Percentiles rank a stretch among this genome's conserved stretches.
These are phyloP conservation scores for Centropus unirufus DNA, from an alignment of 2,113 vertebrate genomes.

Conservation along the genomic window DNA sequence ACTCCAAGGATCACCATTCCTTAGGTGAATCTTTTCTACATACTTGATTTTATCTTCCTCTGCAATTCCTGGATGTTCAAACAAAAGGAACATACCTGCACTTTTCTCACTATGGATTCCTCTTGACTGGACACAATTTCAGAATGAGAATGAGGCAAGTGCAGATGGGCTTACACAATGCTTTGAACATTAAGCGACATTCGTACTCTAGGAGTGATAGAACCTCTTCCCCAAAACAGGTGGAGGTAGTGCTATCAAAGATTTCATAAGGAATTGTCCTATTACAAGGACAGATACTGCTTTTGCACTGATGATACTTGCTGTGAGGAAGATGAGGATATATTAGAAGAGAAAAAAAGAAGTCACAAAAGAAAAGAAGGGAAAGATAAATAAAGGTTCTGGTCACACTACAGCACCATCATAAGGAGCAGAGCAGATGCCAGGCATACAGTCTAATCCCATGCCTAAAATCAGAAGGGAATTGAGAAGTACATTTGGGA, in stretches of 20 bases:
- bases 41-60: background rate
- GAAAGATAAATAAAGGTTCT: background rate
- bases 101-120: background rate
- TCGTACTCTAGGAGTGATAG: background rate
- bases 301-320: background rate
- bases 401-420: background rate
- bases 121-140: background rate
- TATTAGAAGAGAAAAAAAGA: background rate
- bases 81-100: background rate
- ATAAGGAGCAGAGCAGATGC: background rate
- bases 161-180: background rate
- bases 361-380: background rate
- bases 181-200: background rate
- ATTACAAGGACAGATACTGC: background rate
- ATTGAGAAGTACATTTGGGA: background rate
- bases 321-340: background rate
- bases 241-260: background rate
- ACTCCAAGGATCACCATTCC: background rate
- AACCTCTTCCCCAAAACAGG: background rate
- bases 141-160: background rate
- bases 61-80: background rate
- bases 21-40: background rate
- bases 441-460: background rate
- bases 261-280: background rate
- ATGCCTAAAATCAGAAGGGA: background rate